These are phyloP conservation scores for Cotesia congregata DNA, from an alignment of 2,888 invertebrate genomes.

Conservation along the genomic window DNA sequence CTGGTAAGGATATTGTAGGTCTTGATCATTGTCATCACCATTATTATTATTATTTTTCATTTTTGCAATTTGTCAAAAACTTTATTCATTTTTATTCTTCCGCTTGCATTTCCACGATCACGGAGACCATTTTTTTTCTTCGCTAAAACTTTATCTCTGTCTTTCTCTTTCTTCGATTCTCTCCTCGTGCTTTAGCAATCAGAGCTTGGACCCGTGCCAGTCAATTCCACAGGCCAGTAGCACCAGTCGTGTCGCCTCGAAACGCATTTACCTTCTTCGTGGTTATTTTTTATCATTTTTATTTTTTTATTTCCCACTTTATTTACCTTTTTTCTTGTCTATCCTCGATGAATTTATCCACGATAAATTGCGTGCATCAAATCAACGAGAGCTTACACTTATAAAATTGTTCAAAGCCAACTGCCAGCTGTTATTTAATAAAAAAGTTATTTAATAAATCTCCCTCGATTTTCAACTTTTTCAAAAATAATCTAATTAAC, in stretches of 20 bases:
- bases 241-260: slow-evolving; percentile 10
- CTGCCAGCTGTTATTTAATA: not conserved
- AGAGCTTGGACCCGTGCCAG: slow-evolving; percentile 39
- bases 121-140: slow-evolving; percentile 15
- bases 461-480: too few species aligned
- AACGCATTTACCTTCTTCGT: slow-evolving; percentile 24
- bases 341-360: not conserved
- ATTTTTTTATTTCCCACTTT: not conserved
- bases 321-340: slow-evolving; percentile 4
- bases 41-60: slow-evolving; percentile 35
- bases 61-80: slow-evolving; percentile 38
- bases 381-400: not conserved
- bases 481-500: too few species aligned
- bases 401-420: not conserved
- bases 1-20: not conserved
- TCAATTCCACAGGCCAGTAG: slow-evolving; percentile 24
- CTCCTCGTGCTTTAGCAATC: slow-evolving; percentile 35
- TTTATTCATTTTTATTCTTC: slow-evolving; percentile 45
- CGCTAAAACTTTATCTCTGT: slow-evolving; percentile 11
- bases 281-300: slow-evolving; percentile 15
- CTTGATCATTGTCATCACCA: slow-evolving; percentile 15
- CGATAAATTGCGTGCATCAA: slow-evolving; percentile 17
- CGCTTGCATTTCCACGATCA: slow-evolving; percentile 18
- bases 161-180: slow-evolving; percentile 10
- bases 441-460: not conserved